Base-by-base conservation (phyloP, 2,797 vertebrate species). In the Loriculus beryllinus region DNA sequence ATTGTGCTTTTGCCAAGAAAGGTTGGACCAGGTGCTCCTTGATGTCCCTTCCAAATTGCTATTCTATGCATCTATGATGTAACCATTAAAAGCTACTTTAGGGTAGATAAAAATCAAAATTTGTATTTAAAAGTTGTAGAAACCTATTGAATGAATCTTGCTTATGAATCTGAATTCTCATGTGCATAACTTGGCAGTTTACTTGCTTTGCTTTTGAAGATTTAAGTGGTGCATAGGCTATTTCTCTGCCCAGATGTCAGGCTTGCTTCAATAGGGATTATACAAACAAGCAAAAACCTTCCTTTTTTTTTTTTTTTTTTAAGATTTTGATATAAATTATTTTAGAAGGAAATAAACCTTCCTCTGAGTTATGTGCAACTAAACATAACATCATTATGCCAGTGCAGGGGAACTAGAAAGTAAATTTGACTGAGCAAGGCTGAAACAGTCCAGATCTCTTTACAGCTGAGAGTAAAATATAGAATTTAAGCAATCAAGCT, bases 391-490 rank as follows among this genome's bases (percentile, higher is more conserved):
- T 82, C 18, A 17, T 88, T 86, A 72, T 84, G 18, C 31, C 20
- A 23, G 10, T 37, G 21, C 33, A 56, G 74, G 16, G 51, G 70
- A 95, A n/a, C 74, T 86, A 83, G 63, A 86, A 90, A 79, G n/a
- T 77, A 20, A 64, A 51, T 85, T 74, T 87, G 77, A 35, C 70
- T 39, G 48, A 81, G 42, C 28, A 63, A 45, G 52, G 10, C 88
- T 93, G 81, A 95, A 93, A 69, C 12, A 89, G 62, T 83, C 76
- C 89, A 90, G 81, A 79, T 22, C 11, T 68, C 60, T 75, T 65
- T 81, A 71, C 28, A 88, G 79, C 18, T 49, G 29, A 75, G 75
- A 86, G 65, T 52, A 26, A 88, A 89, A 91, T 45, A 8, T 23
- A 93, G 89, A 45, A 75, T 64, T 82, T 85, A 85, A 85, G 37